Base-by-base conservation (phyloP, 2,888 invertebrate genomes). In the Heliconius sara region DNA sequence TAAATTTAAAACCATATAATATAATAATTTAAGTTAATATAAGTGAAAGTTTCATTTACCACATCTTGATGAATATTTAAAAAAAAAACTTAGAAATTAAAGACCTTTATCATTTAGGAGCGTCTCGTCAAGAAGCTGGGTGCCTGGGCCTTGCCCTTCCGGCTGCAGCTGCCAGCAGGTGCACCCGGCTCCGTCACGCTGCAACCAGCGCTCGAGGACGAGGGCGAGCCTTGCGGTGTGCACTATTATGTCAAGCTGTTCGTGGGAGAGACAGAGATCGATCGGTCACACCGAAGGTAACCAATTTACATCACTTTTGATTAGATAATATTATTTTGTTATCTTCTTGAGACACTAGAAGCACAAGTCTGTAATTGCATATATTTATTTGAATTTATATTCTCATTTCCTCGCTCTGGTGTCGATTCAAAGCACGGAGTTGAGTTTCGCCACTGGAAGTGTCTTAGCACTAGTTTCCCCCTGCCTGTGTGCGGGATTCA, bases 101-200 rank as follows among this genome's bases (percentile, higher is more conserved):
- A 60, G 10, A 12, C 10, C 22, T 60, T n/a, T 60, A n/a, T 7
- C n/a, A 9, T n/a, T 30, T 81, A 98, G 95, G 98, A 99, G 87
- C 96, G 99, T 47, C 95, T 99, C 77, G 89, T 98, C 67, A 97
- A 97, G 90, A 99, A 99, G 92, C 94, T 99, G 70, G 99, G 99
- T 0, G 95, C 96, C 0, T 97, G 97, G 88, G 98, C 98, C 3
- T 96, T 97, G 85, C 98, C 99, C 12, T 99, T 99, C 91, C 96
- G 97, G 57, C 97, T 99, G 92, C 95, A 96, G 83, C 96, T 99
- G 88, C 97, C 98, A 1, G 96, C 96, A 70, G 97, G 97, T 86
- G 97, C 99, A 0, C 99, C 99, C 5, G 98, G 98, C 22, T 99
- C 99, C 66, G 98, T 99, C 63, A 98, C 98, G 3, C 95, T 99